phyloP scores from a whole-genome alignment of 2,797 vertebrate genomes.

The Catostomus latipinnis region DNA sequence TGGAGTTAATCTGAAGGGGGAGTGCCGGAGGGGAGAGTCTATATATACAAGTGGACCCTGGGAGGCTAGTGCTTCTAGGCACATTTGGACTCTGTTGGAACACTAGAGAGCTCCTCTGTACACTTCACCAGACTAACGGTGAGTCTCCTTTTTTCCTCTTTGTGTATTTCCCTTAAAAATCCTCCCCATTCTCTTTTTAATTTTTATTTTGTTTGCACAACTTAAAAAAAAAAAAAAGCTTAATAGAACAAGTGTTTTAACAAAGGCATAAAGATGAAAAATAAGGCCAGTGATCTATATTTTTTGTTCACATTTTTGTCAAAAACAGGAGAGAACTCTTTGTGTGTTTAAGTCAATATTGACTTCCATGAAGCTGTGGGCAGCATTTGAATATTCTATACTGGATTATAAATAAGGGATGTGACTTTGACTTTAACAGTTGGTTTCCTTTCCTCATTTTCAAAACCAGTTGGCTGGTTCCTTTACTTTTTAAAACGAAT shows the following conservation, averaged over 20 bases:
- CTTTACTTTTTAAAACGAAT: slow-evolving; percentile 27
- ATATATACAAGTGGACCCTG: slow-evolving; percentile 75
- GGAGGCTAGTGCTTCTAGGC: slow-evolving; percentile 74
- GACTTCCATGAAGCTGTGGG: slow-evolving; percentile 54
- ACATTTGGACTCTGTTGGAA: slow-evolving; percentile 75
- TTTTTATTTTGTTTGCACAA: slow-evolving; percentile 34
- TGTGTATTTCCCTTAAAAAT: slow-evolving; percentile 31
- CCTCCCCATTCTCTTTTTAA: slow-evolving; percentile 6
- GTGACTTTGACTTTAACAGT: slow-evolving; percentile 57
- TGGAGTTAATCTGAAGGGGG: slow-evolving; percentile 81
- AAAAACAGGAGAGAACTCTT: slow-evolving; percentile 35
- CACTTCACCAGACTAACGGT: slow-evolving; percentile 71
- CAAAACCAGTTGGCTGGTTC: slow-evolving; percentile 23
- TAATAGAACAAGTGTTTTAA: not conserved
- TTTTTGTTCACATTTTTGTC: slow-evolving; percentile 16
- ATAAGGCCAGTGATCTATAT: slow-evolving; percentile 17
- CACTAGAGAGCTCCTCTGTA: slow-evolving; percentile 68
- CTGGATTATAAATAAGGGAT: slow-evolving; percentile 61
- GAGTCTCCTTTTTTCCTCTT: slow-evolving; percentile 59
- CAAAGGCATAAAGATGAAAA: not conserved
- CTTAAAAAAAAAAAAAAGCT: slow-evolving; percentile 3
- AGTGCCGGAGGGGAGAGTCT: slow-evolving; percentile 73
- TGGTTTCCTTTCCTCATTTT: slow-evolving; percentile 30
- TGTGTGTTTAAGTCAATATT: slow-evolving; percentile 63
- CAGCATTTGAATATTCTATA: slow-evolving; percentile 31